Base-by-base conservation (phyloP, 2,888 invertebrate species). In the Ochropacha duplaris region DNA sequence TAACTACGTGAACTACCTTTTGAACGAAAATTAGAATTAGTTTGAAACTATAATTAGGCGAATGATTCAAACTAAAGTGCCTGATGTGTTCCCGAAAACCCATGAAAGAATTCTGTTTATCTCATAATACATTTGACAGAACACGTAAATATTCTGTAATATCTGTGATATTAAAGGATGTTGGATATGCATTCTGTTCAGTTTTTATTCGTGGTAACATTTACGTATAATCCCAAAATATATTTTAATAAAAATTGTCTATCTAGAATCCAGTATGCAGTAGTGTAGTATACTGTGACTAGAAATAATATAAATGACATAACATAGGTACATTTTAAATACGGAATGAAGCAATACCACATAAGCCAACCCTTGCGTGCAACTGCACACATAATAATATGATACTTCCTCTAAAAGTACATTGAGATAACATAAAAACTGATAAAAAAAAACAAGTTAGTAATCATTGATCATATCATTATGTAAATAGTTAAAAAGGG, bases 281-380 rank as follows among this genome's bases (percentile, higher is more conserved):
- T n/a, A n/a, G n/a, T n/a, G n/a, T n/a, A n/a, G n/a, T n/a, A 71
- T 71, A 86, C 85, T 86, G 84, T 90, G 90, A 90, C 90, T 91
- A 91, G 90, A 86, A 82, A 81, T 83, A 77, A 75, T 59, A 67
- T 74, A 73, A 69, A 64, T 68, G 8, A 78, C 72, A 72, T 76
- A 73, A 68, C 72, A 68, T 71, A 68, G 68, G 66, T 61, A 67
- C 65, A 63, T 69, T 65, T 62, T 61, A 59, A 69, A 62, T 68
- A 73, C 68, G 78, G 81, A 80, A 79, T 78, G 80, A 76, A 70
- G 65, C 62, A 54, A 69, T 26, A 57, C 65, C 66, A 55, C 34
- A 61, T 56, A 60, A 62, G 62, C 61, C 75, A 76, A 63, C 74
- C 74, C 59, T 68, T 61, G 71, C 31, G 31, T 31, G 31, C 31